Evolutionary conservation across 1,140 invertebrate genomes (phyloP).

Genomic region (Colletes gigas): DNA sequence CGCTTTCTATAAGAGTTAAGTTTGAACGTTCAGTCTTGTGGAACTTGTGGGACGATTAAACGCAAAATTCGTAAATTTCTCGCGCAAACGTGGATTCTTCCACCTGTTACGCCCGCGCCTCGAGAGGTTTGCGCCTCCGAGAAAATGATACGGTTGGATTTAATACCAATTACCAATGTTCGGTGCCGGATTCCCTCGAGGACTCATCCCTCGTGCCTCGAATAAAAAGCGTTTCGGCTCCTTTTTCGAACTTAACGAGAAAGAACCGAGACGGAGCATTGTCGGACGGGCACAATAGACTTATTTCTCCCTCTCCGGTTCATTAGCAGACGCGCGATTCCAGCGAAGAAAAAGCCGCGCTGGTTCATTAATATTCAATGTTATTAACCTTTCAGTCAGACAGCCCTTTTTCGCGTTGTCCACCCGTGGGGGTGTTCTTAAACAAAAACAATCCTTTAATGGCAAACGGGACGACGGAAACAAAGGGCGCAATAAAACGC

Average conservation of each 20-base stretch:
- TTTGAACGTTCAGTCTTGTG: too few species aligned
- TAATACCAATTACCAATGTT: conserved; percentile 8
- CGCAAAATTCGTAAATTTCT: neutral
- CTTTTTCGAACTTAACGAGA: conserved; percentile 14
- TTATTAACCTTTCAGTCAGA: conserved; percentile 14
- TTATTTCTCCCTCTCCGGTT: conserved; percentile 9
- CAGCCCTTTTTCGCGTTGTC: neutral
- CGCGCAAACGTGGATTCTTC: neutral
- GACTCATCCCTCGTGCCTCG: too few species aligned
- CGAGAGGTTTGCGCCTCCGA: neutral
- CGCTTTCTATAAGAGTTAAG: too few species aligned
- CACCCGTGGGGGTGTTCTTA: neutral
- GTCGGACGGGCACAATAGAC: conserved; percentile 15
- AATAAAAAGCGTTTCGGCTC: neutral
- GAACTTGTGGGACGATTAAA: neutral
- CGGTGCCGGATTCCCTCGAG: too few species aligned
- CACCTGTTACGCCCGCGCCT: neutral
- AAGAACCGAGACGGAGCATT: conserved; percentile 4
- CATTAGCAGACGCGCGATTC: conserved; percentile 18
- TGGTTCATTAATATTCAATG: conserved; percentile 33
- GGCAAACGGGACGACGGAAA: neutral
- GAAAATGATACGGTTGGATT: neutral
- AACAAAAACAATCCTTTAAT: conserved; percentile 14
- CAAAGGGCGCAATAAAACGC: neutral
- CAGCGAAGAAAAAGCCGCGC: neutral